These are phyloP conservation scores for Pollimyrus isidori DNA, from an alignment of 2,113 vertebrate genomes.

Conservation along the genomic window DNA sequence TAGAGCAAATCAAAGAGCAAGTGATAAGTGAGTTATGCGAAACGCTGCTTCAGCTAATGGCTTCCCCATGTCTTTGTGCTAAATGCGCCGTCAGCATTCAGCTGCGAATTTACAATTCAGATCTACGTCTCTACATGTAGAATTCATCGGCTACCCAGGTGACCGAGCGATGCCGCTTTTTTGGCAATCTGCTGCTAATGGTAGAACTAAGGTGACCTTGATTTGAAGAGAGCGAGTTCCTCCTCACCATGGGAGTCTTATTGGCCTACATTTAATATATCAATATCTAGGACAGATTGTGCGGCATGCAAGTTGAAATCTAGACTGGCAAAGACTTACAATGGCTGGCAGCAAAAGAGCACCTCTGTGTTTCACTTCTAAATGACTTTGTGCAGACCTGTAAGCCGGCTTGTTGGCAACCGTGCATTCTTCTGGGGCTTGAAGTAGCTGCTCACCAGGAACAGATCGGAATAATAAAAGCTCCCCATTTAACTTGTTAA, in stretches of 20 bases:
- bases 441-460: neutral
- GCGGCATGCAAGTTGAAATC: neutral
- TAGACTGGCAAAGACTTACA: neutral
- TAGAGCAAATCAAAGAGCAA: neutral
- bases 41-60: neutral
- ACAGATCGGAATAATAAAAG: neutral
- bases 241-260: neutral
- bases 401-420: neutral
- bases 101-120: neutral
- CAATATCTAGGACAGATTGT: conserved; percentile 19
- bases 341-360: neutral
- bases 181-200: neutral
- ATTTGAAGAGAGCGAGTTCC: neutral
- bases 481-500: neutral
- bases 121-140: neutral
- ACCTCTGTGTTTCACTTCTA: neutral
- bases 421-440: neutral
- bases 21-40: neutral
- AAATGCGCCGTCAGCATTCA: neutral
- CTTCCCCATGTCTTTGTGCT: neutral
- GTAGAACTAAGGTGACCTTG: conserved; percentile 21
- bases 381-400: neutral
- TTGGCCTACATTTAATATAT: conserved; percentile 22
- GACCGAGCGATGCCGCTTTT: neutral
- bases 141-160: neutral